These are phyloP conservation scores for Cosmorhoe ocellata DNA, from an alignment of 2,888 invertebrate genomes.

Conservation along the genomic window DNA sequence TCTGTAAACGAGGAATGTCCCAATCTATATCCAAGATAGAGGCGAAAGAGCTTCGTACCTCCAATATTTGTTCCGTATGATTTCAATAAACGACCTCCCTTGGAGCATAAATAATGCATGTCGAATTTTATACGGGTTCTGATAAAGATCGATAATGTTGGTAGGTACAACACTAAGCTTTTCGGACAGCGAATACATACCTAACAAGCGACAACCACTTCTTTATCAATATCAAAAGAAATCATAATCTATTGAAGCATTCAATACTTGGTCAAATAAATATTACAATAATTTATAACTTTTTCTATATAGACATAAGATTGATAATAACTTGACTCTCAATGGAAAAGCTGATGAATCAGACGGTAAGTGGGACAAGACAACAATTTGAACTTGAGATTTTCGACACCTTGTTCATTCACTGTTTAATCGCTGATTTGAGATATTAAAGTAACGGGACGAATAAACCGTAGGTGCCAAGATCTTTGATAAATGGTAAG, in stretches of 20 bases:
- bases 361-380: conserved; percentile 43
- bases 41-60: conserved; percentile 35
- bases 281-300: background rate
- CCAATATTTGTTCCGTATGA: conserved; percentile 61
- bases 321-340: conserved; percentile 11
- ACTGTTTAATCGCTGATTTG: conserved; percentile 32
- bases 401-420: conserved; percentile 36
- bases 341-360: conserved; percentile 28
- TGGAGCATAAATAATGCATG: conserved; percentile 76
- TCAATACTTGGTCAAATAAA: background rate
- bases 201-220: conserved; percentile 9
- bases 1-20: conserved; percentile 4
- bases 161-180: conserved; percentile 25
- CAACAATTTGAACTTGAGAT: conserved; percentile 40
- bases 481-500: conserved; percentile 15
- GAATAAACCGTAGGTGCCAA: conserved; percentile 13
- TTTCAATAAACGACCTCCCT: conserved; percentile 74
- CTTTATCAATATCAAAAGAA: conserved; percentile 5
- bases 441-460: conserved; percentile 32
- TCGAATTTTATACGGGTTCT: conserved; percentile 63
- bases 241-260: conserved; percentile 7
- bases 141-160: conserved; percentile 61
- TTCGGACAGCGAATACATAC: conserved; percentile 15
- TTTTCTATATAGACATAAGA: background rate
- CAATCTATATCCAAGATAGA: conserved; percentile 40